Evolutionary conservation across 2,797 vertebrate species (phyloP).

Genomic region (Xyrichtys novacula): DNA sequence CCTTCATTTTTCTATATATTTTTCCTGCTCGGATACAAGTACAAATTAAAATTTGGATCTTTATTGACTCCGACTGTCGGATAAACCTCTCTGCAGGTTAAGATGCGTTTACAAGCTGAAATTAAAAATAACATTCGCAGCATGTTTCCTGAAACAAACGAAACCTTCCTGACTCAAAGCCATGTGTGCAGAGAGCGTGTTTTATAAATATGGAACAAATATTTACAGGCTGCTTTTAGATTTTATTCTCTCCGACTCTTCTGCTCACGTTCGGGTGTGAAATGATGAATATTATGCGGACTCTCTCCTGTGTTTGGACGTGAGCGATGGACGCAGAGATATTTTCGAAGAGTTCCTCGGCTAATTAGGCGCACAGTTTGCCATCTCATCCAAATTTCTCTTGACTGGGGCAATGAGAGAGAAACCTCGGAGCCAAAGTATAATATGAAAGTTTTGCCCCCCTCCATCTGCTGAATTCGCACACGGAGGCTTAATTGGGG

Average conservation of each 20-base stretch:
- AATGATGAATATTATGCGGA: slow-evolving; percentile 28
- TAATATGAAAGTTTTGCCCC: slow-evolving; percentile 71
- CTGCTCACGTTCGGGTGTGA: background rate
- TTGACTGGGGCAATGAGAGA: slow-evolving; percentile 70
- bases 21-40: no score
- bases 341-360: slow-evolving; percentile 50
- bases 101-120: no score
- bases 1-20: no score
- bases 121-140: no score
- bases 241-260: background rate
- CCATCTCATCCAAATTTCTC: slow-evolving; percentile 70
- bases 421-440: slow-evolving; percentile 75
- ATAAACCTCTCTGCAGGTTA: no score
- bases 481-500: slow-evolving; percentile 77
- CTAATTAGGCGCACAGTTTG: slow-evolving; percentile 74
- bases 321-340: slow-evolving; percentile 53
- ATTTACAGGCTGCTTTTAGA: no score
- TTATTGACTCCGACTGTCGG: no score
- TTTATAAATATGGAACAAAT: no score
- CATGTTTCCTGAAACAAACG: no score
- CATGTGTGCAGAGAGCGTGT: no score
- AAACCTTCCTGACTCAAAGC: no score
- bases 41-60: no score
- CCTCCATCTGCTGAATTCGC: slow-evolving; percentile 72
- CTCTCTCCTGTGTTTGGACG: slow-evolving; percentile 42